Evolutionary conservation across 2,888 invertebrate species (phyloP).

Genomic region (Heliconius aoede): DNA sequence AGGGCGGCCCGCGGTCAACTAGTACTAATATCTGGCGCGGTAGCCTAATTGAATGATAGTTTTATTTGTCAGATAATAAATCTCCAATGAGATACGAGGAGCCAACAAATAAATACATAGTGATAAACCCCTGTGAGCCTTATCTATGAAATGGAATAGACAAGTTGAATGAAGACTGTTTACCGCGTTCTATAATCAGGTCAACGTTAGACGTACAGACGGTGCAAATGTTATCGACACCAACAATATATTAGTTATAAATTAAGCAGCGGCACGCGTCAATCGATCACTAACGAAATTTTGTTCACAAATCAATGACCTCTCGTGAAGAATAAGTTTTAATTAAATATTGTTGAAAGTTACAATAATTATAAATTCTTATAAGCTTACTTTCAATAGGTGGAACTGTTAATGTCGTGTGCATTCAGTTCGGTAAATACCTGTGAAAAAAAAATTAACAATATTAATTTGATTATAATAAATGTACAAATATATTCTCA

Average conservation of each 20-base stretch:
- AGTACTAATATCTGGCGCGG: conserved; percentile 64
- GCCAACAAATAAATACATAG: conserved; percentile 47
- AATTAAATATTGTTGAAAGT: conserved; percentile 6
- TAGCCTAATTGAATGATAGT: conserved; percentile 72
- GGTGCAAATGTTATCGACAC: conserved; percentile 57
- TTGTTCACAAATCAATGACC: conserved; percentile 18
- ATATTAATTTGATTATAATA: conserved; percentile 49
- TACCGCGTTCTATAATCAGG: conserved; percentile 57
- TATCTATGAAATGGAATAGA: conserved; percentile 33
- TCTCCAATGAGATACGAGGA: conserved; percentile 43
- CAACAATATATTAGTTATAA: conserved; percentile 45
- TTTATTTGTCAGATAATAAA: conserved; percentile 61
- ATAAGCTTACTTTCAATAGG: conserved; percentile 74
- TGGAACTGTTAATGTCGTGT: conserved; percentile 69
- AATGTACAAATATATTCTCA: neutral
- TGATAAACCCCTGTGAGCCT: conserved; percentile 47
- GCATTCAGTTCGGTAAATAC: conserved; percentile 75
- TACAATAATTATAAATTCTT: conserved; percentile 6
- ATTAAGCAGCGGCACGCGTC: conserved; percentile 27
- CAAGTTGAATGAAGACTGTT: conserved; percentile 44
- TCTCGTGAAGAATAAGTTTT: conserved; percentile 3
- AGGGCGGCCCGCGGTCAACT: conserved; percentile 69
- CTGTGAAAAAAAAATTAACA: conserved; percentile 63
- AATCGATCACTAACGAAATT: conserved; percentile 17
- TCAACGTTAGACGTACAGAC: conserved; percentile 61